A percentile compares a stretch with the other conserved stretches of the same genome.
phyloP scores from a whole-genome alignment of 2,888 invertebrate species.

The Limnephilus auricula region DNA sequence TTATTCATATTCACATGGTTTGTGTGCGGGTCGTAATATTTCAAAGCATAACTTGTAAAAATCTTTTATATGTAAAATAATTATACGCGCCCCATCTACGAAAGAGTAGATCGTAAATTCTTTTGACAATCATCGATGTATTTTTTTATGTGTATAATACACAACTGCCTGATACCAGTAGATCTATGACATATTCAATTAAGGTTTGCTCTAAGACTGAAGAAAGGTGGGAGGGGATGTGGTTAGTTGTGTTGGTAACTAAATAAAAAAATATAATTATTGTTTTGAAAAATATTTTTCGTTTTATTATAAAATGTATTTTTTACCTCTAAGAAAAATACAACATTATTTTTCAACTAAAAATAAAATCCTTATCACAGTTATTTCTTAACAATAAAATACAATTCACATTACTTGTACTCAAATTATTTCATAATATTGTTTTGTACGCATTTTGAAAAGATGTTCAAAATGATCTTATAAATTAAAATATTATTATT shows the following conservation, averaged over 20 bases:
- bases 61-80: no score
- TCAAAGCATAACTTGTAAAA: no score
- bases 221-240: background rate
- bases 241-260: background rate
- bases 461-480: background rate
- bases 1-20: no score
- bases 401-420: background rate
- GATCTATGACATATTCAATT: background rate
- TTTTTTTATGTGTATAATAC: background rate
- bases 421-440: background rate
- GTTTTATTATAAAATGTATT: background rate
- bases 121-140: no score
- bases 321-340: background rate
- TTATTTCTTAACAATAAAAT: slow-evolving; percentile 41
- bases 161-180: background rate
- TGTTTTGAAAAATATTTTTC: background rate
- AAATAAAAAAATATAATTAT: background rate
- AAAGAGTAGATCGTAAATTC: no score
- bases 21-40: no score
- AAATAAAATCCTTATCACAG: slow-evolving; percentile 40
- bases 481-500: background rate
- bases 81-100: no score
- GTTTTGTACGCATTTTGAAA: background rate
- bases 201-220: background rate
- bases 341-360: background rate